Conservation (phyloP, 1,140 invertebrate genomes). For the Campodea augens region DNA sequence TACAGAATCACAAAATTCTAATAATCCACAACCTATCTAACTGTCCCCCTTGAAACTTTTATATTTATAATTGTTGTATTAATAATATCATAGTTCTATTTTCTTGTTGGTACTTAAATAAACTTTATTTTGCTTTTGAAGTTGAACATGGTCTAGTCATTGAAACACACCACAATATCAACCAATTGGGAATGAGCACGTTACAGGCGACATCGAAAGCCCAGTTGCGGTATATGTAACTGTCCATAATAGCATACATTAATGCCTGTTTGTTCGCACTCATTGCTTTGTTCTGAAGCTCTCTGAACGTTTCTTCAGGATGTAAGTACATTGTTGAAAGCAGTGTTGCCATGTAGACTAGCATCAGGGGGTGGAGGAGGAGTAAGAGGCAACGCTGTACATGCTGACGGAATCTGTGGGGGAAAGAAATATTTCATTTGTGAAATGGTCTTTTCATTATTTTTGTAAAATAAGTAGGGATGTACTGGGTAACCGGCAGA, state of each 20-base stretch:
- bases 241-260: conserved; percentile 60
- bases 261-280: conserved; percentile 52
- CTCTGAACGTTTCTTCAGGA: conserved; percentile 24
- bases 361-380: conserved; percentile 45
- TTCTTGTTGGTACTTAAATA: too few relatives aligned
- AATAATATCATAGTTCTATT: too few relatives aligned
- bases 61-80: too few relatives aligned
- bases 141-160: too few relatives aligned
- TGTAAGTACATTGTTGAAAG: conserved; percentile 38
- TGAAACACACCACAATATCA: conserved; percentile 34
- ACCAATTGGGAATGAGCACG: conserved; percentile 38
- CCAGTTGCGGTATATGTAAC: conserved; percentile 51
- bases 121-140: too few relatives aligned
- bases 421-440: too few relatives aligned
- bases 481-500: too few relatives aligned
- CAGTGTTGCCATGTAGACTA: conserved; percentile 36
- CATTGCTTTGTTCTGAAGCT: conserved; percentile 30
- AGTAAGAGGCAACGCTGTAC: conserved; percentile 33
- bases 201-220: conserved; percentile 33
- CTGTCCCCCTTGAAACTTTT: too few relatives aligned
- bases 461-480: too few relatives aligned
- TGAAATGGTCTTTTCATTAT: too few relatives aligned
- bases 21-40: too few relatives aligned
- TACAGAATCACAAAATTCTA: too few relatives aligned
- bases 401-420: conserved; percentile 21